A percentile compares a stretch with the other conserved stretches of the same genome.
phyloP scores from a whole-genome alignment of 2,113 vertebrate species.

The Xyliphius kryptos region DNA sequence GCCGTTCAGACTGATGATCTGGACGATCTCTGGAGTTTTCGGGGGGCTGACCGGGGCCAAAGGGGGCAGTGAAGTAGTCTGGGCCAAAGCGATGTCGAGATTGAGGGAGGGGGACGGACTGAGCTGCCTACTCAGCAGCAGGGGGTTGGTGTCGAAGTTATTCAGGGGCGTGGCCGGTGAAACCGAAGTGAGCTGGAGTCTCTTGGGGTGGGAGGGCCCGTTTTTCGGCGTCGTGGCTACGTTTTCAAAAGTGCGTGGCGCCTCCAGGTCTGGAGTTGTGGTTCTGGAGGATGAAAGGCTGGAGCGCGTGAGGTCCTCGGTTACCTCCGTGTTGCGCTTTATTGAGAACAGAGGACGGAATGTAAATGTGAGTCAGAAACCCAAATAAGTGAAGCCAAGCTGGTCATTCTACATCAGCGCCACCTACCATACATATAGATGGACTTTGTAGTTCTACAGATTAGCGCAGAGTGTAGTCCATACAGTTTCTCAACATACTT shows the following conservation, averaged over 20 bases:
- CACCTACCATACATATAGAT: too few relatives aligned
- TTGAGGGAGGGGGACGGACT: conserved; percentile 19
- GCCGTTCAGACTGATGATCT: not conserved
- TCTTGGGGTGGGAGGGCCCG: not conserved
- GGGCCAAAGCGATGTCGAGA: conserved; percentile 23
- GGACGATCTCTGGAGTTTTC: conserved; percentile 15
- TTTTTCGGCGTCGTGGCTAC: conserved; percentile 2
- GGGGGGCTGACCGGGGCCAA: conserved; percentile 35
- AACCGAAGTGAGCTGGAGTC: conserved; percentile 2
- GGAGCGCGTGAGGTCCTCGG: not conserved
- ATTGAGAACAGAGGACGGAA: not conserved
- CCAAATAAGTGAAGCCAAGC: too few relatives aligned
- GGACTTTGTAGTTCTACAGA: too few relatives aligned
- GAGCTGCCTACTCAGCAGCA: conserved; percentile 11
- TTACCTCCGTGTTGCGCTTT: conserved; percentile 1
- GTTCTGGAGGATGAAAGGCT: conserved; percentile 6
- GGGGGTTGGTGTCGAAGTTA: conserved; percentile 23
- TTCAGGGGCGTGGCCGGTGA: conserved; percentile 10
- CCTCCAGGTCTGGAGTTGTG: not conserved
- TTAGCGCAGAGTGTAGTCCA: too few relatives aligned
- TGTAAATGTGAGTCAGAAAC: too few relatives aligned
- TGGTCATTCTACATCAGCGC: too few relatives aligned
- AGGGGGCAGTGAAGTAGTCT: conserved; percentile 16
- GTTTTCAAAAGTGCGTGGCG: not conserved
- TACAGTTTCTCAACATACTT: too few relatives aligned